Evolutionary conservation across 1,140 invertebrate species (phyloP).

Genomic region (Kradibia gibbosae): DNA sequence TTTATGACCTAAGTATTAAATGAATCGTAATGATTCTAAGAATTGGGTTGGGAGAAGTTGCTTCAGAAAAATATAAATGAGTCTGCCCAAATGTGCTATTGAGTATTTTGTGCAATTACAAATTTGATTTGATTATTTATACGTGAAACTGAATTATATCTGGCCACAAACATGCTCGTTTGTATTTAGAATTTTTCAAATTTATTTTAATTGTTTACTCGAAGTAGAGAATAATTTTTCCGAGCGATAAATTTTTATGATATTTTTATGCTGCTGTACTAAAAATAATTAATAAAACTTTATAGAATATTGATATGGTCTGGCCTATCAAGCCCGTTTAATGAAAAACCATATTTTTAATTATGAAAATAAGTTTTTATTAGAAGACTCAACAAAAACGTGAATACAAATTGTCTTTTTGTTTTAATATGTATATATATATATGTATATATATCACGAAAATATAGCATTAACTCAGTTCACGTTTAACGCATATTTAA

Average conservation of each 20-base stretch:
- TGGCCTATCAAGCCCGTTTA: neutral
- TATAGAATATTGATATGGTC: neutral
- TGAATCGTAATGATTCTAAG: neutral
- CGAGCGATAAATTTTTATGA: neutral
- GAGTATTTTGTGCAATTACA: neutral
- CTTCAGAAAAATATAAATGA: neutral
- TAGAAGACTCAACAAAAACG: neutral
- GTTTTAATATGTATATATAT: too few relatives aligned
- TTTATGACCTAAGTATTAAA: neutral
- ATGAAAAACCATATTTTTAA: neutral
- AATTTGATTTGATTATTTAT: neutral
- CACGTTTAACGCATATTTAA: too few relatives aligned
- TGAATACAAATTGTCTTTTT: neutral
- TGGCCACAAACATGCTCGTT: neutral
- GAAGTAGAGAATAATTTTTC: neutral
- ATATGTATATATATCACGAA: too few relatives aligned
- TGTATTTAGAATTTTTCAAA: neutral
- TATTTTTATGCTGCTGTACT: neutral
- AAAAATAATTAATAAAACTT: neutral
- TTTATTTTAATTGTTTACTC: neutral
- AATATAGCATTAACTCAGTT: too few relatives aligned
- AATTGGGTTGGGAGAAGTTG: neutral
- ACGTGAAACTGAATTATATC: neutral
- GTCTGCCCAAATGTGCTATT: neutral
- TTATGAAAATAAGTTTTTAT: neutral